These are phyloP conservation scores for Epizoanthus scotinus DNA, from an alignment of 92 coral and sea anemone genomes.

Conservation along the genomic window DNA sequence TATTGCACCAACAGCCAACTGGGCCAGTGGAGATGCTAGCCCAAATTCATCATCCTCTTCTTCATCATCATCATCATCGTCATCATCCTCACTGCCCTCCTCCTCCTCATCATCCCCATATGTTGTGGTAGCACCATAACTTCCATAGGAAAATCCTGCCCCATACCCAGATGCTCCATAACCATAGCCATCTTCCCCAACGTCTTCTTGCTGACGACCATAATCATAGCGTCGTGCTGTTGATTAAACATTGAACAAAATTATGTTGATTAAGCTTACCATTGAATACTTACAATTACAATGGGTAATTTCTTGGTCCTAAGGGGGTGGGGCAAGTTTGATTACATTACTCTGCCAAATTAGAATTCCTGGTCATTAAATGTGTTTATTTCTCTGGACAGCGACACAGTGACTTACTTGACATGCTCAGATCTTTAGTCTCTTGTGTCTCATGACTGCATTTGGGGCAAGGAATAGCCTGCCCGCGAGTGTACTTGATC, in stretches of 20 bases:
- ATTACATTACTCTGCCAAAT: too few relatives aligned
- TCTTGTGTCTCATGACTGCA: slow-evolving; percentile 92
- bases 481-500: slow-evolving; percentile 87
- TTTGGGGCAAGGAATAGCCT: slow-evolving; percentile 93
- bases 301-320: too few relatives aligned
- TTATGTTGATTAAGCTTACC: neutral
- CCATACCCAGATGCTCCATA: slow-evolving; percentile 61
- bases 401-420: slow-evolving; percentile 74
- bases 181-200: slow-evolving; percentile 56
- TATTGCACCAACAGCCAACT: too few relatives aligned
- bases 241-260: neutral
- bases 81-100: neutral
- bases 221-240: slow-evolving; percentile 78
- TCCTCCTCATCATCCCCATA: neutral
- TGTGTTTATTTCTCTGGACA: too few relatives aligned
- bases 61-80: neutral
- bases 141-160: slow-evolving; percentile 8
- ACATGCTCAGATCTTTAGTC: slow-evolving; percentile 95
- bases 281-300: too few relatives aligned
- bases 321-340: too few relatives aligned
- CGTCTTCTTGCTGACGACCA: slow-evolving; percentile 69
- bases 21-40: too few relatives aligned
- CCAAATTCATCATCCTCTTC: neutral
- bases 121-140: neutral
- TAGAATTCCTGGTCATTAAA: too few relatives aligned